Base-by-base conservation (phyloP, 2,888 invertebrate species). In the Lithosia quadra region DNA sequence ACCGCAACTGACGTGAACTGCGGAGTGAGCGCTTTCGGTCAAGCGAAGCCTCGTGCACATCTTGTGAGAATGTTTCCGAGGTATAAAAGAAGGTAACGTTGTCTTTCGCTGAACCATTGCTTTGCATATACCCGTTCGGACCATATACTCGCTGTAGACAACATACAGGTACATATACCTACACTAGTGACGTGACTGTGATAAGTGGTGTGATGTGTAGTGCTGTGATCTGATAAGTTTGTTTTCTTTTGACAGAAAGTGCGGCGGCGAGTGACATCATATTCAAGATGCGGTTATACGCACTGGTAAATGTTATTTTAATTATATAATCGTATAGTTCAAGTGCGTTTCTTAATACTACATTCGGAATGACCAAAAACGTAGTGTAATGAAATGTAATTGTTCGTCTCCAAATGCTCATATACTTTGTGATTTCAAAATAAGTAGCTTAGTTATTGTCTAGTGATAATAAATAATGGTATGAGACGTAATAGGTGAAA, bases 51-150 rank as follows among this genome's bases (percentile, higher is more conserved):
- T 86, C 85, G 76, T 73, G 89, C 88, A 91, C 93, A 91, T 94
- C 94, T 92, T 86, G 86, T 84, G 90, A 86, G 89, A 90, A 91
- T 89, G 89, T 92, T 94, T 95, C 94, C 94, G 92, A 91, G 91
- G 94, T 95, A 95, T 95, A 95, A 91, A 95, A 95, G 94, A 92
- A 91, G 86, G 89, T 88, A 87, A 86, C 91, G 85, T 84, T 83
- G 88, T 88, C 88, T 86, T 88, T 87, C 87, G 88, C 88, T 85
- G 89, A 92, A 90, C 91, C 92, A 95, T 94, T 94, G 89, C 93
- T 88, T 87, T 89, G 83, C 86, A 86, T 85, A 86, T 89, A 88
- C 87, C 85, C 88, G 88, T 78, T 78, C 82, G 75, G 82, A 78
- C 72, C 80, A 80, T 80, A 80, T 78, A 75, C 72, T 84, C 87